A percentile compares a stretch with the other conserved stretches of the same genome.
Conservation (phyloP, 1,140 invertebrate species). For the Procambarus clarkii region DNA sequence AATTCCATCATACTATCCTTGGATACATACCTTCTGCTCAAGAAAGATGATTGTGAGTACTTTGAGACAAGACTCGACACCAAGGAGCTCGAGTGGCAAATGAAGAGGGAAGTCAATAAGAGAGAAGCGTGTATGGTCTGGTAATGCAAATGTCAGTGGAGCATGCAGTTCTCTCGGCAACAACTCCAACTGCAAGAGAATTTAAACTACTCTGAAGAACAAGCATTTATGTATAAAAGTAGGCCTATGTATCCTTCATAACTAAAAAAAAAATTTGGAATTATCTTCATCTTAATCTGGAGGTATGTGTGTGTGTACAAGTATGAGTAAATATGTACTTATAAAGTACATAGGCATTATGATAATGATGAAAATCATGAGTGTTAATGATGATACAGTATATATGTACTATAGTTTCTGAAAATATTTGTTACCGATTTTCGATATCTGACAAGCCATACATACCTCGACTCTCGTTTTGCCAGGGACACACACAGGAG, state of each 20-base stretch:
- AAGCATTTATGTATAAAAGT: too few species aligned
- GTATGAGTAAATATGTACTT: too few species aligned
- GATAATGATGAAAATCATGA: too few species aligned
- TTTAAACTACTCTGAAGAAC: neutral
- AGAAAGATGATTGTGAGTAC: slow-evolving; percentile 96
- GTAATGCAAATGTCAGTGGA: slow-evolving; percentile 94
- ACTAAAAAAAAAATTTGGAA: too few species aligned
- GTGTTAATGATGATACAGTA: too few species aligned
- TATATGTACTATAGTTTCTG: too few species aligned
- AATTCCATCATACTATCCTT: neutral
- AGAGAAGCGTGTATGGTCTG: slow-evolving; percentile 96
- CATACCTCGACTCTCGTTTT: slow-evolving; percentile 94
- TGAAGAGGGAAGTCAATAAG: slow-evolving; percentile 98
- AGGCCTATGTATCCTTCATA: too few species aligned
- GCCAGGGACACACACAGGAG: slow-evolving; percentile 97
- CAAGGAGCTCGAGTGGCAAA: slow-evolving; percentile 96
- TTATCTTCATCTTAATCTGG: too few species aligned
- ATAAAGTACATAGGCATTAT: too few species aligned
- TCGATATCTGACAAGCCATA: neutral
- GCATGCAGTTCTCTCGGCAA: slow-evolving; percentile 91
- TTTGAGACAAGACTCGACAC: slow-evolving; percentile 97
- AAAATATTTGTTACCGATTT: too few species aligned
- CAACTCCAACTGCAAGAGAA: slow-evolving; percentile 84
- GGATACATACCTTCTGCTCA: slow-evolving; percentile 92
- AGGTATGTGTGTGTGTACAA: too few species aligned